Base-by-base conservation (phyloP, 1,140 invertebrate genomes). In the Drosophila littoralis region DNA sequence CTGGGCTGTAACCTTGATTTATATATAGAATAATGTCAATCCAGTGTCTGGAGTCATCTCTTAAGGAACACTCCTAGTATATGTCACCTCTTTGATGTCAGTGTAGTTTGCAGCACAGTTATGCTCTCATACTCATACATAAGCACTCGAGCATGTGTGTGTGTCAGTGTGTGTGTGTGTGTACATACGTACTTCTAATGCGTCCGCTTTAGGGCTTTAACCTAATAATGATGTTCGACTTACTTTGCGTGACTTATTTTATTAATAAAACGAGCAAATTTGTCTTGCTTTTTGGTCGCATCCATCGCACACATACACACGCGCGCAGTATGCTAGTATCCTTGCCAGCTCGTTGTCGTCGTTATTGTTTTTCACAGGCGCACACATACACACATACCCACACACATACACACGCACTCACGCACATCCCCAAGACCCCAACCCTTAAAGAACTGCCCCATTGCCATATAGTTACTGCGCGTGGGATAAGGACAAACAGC, bases 261-360 rank as follows among this genome's bases (percentile, higher is more conserved):
- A 89, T 89, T 89, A 85, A 89, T 89, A 90, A 90, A 89, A 89
- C 84, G 84, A 89, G 84, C 85, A 89, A 89, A 89, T 89, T 89
- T 84, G 85, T 89, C 80, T 89, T 89, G 74, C 84, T 89, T 89
- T 83, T 83, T 89, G 83, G 83, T 88, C 80, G 84, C 84, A 73
- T 66, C 65, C 52, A 46, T 50, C 28, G 35, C 50, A 70, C 54
- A 40, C 8, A 36, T 17, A 42, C 36, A 43, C 46, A 40, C 50
- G 57, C n/a, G 36, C 15, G 36, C 6, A 13, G 42, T 40, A 10
- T 36, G 58, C 75, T 46, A 35, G 8, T 28, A 28, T 28, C 3
- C 22, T 5, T 4, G 35, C 13, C 55, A 33, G 52, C 65, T 67
- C 51, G 35, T 48, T 57, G 66, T 13, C 43, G 48, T 57, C 55